Percentiles rank a stretch among this genome's conserved stretches.
These are phyloP conservation scores for Entelurus aequoreus DNA, from an alignment of 2,113 vertebrate species.

Conservation along the genomic window DNA sequence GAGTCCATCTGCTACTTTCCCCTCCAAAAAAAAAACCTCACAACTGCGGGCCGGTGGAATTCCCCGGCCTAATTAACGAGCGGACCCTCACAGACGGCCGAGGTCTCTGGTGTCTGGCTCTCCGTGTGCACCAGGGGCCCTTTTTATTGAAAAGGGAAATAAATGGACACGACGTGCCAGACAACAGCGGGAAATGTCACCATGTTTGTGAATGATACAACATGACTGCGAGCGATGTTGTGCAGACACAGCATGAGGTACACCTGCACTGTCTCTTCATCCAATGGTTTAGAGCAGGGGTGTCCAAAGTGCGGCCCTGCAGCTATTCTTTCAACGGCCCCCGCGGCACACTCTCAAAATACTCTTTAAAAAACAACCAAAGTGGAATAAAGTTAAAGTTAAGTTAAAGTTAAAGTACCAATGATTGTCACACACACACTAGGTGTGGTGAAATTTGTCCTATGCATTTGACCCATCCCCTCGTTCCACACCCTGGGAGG, in stretches of 20 bases:
- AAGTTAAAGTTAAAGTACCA: too few relatives aligned
- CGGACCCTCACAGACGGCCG: slow-evolving; percentile 72
- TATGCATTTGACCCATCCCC: too few relatives aligned
- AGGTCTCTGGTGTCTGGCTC: slow-evolving; percentile 68
- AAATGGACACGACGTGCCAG: slow-evolving; percentile 66
- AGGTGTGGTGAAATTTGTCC: too few relatives aligned
- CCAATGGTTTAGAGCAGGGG: too few relatives aligned
- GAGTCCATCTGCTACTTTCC: slow-evolving; percentile 78
- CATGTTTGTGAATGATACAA: slow-evolving; percentile 16
- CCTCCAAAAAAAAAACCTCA: slow-evolving; percentile 53
- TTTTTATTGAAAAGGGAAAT: slow-evolving; percentile 70
- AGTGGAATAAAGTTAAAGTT: too few relatives aligned
- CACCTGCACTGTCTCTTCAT: neutral
- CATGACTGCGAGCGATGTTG: neutral
- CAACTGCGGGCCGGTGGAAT: slow-evolving; percentile 63
- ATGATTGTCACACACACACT: too few relatives aligned
- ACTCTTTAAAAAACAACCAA: too few relatives aligned
- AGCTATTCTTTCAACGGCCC: too few relatives aligned
- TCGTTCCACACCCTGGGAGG: too few relatives aligned
- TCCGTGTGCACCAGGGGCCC: slow-evolving; percentile 48
- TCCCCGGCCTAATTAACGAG: slow-evolving; percentile 80
- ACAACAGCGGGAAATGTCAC: slow-evolving; percentile 50
- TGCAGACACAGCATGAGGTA: neutral
- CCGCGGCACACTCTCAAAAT: too few relatives aligned
- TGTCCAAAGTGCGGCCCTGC: too few relatives aligned